A percentile compares a stretch with the other conserved stretches of the same genome.
Conservation (phyloP, 2,113 vertebrate species). For the Numida meleagris region DNA sequence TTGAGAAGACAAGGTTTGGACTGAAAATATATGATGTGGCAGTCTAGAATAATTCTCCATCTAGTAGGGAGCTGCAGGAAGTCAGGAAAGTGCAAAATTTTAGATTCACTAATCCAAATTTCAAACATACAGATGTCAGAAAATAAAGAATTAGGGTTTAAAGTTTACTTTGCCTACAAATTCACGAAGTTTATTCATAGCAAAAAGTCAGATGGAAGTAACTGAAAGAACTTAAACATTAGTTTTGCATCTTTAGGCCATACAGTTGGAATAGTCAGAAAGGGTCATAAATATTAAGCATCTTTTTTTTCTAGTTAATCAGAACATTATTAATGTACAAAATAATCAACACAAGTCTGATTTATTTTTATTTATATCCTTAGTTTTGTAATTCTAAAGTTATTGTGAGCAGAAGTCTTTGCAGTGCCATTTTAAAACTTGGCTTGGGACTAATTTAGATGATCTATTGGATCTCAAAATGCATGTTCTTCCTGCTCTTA, state of each 20-base stretch:
- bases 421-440: slow-evolving; percentile 56
- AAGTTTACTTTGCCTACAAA: neutral
- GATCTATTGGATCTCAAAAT: slow-evolving; percentile 67
- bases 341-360: neutral
- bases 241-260: neutral
- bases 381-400: slow-evolving; percentile 44
- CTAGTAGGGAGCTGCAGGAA: neutral
- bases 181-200: neutral
- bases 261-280: neutral
- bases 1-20: neutral
- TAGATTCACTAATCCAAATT: neutral
- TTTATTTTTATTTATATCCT: slow-evolving; percentile 19
- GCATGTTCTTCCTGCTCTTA: slow-evolving; percentile 73
- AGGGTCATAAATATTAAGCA: neutral
- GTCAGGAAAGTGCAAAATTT: neutral
- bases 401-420: slow-evolving; percentile 56
- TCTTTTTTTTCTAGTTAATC: neutral
- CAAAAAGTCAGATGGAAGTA: neutral
- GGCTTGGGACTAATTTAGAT: slow-evolving; percentile 68
- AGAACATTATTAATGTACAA: neutral
- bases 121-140: neutral
- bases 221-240: neutral
- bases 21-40: neutral
- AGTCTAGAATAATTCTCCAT: neutral
- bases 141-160: neutral